phyloP scores from a whole-genome alignment of 2,888 invertebrate genomes.

The Eurois occulta region DNA sequence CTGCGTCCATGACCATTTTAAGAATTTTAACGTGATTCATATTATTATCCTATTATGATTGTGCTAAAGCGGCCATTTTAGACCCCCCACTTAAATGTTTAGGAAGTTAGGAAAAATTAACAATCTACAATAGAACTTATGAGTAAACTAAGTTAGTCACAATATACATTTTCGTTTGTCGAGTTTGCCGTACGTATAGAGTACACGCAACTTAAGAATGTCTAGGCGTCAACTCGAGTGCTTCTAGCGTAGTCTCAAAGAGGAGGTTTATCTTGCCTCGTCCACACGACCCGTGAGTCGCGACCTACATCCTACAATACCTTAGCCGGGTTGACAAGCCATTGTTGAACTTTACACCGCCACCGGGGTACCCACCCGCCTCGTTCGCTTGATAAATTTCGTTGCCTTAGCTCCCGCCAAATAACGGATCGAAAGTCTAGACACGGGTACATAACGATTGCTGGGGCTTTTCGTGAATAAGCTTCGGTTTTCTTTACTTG shows the following conservation, averaged over 20 bases:
- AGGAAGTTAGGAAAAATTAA: conserved; percentile 30
- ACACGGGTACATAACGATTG: conserved; percentile 40
- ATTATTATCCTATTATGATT: no score
- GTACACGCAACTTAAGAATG: conserved; percentile 55
- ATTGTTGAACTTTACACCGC: conserved; percentile 74
- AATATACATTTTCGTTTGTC: conserved; percentile 30
- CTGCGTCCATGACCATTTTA: no score
- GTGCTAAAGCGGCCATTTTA: no score
- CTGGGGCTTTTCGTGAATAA: conserved; percentile 15
- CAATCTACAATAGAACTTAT: conserved; percentile 49
- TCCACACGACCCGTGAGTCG: conserved; percentile 68
- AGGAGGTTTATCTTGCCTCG: conserved; percentile 72
- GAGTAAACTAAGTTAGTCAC: conserved; percentile 57
- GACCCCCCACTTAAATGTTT: no score
- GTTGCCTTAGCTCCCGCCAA: conserved; percentile 43
- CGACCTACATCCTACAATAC: conserved; percentile 77
- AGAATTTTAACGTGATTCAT: no score
- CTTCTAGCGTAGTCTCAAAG: conserved; percentile 59
- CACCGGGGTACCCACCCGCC: conserved; percentile 56
- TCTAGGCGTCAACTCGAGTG: conserved; percentile 69
- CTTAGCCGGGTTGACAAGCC: conserved; percentile 69
- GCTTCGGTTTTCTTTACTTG: conserved; percentile 13
- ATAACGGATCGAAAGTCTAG: conserved; percentile 48
- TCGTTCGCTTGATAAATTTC: conserved; percentile 60
- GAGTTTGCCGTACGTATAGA: conserved; percentile 29